Base-by-base conservation (phyloP, 2,888 invertebrate species). In the Lepidocyrtoides sp. region DNA sequence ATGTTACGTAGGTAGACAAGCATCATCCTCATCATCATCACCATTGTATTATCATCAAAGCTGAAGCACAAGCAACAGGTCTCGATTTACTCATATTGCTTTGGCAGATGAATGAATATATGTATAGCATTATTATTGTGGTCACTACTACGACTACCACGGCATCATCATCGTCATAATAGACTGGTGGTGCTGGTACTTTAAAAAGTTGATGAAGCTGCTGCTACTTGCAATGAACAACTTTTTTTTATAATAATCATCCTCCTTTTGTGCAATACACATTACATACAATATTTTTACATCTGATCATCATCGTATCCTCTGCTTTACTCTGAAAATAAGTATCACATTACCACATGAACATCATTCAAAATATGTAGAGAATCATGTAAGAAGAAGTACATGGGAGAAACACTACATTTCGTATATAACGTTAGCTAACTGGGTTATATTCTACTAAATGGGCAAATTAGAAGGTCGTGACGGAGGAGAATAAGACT, bases 401-500 rank as follows among this genome's bases (percentile, higher is more conserved):
- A 32, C 1, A 7, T 36, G 32, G 48, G 69, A 51, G n/a, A 14
- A 69, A 8, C 26, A 69, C 26, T 48, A 48, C 48, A 75, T 72
- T n/a, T n/a, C n/a, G n/a, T n/a, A n/a, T n/a, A n/a, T n/a, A n/a
- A n/a, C n/a, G n/a, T n/a, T 86, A 69, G 75, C 77, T 83, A 89
- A 89, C 84, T 89, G 51, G 66, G 89, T 75, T 89, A 84, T 48
- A 20, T n/a, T n/a, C 12, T 72, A 60, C 60, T 4, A 36, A 36
- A 69, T 48, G 75, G 32, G 84, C 89, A 89, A 84, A 84, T 77
- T 83, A 83, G 75, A 82, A 89, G 89, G 89, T 83, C 84, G 89
- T 75, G 60, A 57, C 20, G 51, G 51, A 26, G 63, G 29, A 63
- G 14, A 29, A 77, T 75, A 81, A 63, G 29, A 69, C 75, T 75